Conservation (phyloP, 30 jellyfish, hydroid and myxozoan genomes). For the Turritopsis rubra region DNA sequence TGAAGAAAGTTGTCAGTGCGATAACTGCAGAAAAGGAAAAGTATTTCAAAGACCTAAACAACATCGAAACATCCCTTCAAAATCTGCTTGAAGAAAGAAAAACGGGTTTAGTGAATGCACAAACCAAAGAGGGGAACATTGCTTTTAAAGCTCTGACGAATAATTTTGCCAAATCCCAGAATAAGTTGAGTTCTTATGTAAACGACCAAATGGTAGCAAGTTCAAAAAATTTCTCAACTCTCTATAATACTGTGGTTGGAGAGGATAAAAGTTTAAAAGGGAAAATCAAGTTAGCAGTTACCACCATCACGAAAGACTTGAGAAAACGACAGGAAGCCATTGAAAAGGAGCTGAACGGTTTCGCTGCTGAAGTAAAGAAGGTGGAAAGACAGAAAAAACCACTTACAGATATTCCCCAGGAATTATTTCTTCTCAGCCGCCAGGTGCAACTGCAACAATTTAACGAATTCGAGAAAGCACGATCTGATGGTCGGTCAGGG, state of each 20-base stretch:
- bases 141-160: not conserved
- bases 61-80: not conserved
- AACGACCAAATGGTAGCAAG: not conserved
- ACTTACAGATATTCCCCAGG: not conserved
- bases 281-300: not conserved
- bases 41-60: not conserved
- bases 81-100: not conserved
- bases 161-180: not conserved
- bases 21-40: not conserved
- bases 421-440: not conserved
- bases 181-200: not conserved
- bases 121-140: not conserved
- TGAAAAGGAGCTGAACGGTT: not conserved
- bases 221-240: not conserved
- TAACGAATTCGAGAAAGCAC: not conserved
- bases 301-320: not conserved
- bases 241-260: not conserved
- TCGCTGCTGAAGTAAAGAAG: not conserved
- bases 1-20: not conserved
- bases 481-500: not conserved
- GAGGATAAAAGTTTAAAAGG: not conserved
- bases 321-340: not conserved
- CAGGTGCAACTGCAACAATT: not conserved
- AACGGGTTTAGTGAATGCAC: not conserved
- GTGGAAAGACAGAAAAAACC: not conserved